Evolutionary conservation across 1,140 invertebrate species (phyloP), one percentile per base, ranked within the genome.

Genomic region (Papilio glaucus): DNA sequence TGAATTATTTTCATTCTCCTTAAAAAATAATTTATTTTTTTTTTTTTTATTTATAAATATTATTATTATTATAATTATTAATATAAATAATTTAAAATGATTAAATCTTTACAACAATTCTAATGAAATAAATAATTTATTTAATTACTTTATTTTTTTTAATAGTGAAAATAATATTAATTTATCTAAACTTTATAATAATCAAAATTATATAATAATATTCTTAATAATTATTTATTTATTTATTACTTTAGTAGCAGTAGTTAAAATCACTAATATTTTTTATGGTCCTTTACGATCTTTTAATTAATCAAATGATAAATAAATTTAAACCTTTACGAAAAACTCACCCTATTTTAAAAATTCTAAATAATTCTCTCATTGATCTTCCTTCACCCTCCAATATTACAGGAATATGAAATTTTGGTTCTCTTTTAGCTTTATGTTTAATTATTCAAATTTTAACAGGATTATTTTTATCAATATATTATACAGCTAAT

Each of bases 401-500:
- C 70, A 93, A 94, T 86, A 94, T 94, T 85, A 90, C 91, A 63
- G 74, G 76, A 62, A 91, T 91, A 93, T 94, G 93, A 93, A 94
- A 94, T 84, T 93, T 93, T 86, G 94, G 94, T 15, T 95, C 94
- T 13, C 62, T 95, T 80, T 82, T 95, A 91, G 94, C 93, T 73
- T 80, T 95, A 89, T 94, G 90, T 80, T 90, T 95, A 94, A 85
- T 93, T 76, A 94, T 93, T 84, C 94, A 95, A 94, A 94, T 95
- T 93, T 76, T 95, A 72, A 93, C 93, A 49, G 94, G 94, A 71
- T 72, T 95, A 81, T 95, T 95, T 86, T 87, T 95, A 93, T 90
- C 94, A 4, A 94, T 95, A 93, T 94, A 95, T 86, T 95, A 95
- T 90, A 90, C 87, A 45, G 83, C 93, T 26, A 90, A 94, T 89